Evolutionary conservation across 2,888 invertebrate genomes (phyloP).

Genomic region (Cecidostiba fungosa): DNA sequence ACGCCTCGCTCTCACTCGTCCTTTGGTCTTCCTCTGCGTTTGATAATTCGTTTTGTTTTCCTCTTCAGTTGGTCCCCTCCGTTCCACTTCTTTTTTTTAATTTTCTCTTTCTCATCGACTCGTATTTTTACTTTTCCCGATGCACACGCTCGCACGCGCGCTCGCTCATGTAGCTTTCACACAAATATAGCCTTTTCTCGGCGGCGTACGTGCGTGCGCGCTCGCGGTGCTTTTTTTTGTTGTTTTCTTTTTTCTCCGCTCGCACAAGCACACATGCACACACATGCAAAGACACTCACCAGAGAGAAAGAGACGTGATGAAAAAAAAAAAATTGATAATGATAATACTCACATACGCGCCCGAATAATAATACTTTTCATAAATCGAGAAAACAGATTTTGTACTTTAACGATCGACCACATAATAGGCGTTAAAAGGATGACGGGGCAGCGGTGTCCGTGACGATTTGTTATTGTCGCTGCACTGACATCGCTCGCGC

Average conservation of each 20-base stretch:
- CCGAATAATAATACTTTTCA: constrained; percentile 9
- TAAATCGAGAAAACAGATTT: constrained; percentile 37
- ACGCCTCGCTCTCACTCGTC: constrained; percentile 1
- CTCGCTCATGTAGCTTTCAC: not conserved
- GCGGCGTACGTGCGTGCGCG: constrained; percentile 9
- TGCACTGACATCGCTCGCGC: constrained; percentile 4
- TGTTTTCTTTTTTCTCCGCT: constrained; percentile 36
- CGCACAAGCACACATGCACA: constrained; percentile 26
- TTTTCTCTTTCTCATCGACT: constrained; percentile 4
- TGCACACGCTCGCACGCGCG: constrained; percentile 14
- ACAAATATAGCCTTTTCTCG: constrained; percentile 20
- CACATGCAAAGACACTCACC: constrained; percentile 9
- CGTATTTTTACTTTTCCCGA: constrained; percentile 32
- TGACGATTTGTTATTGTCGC: constrained; percentile 41
- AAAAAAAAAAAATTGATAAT: constrained; percentile 57
- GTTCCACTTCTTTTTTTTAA: not conserved
- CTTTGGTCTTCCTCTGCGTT: constrained; percentile 17
- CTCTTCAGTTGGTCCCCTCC: not conserved
- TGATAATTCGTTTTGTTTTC: not conserved
- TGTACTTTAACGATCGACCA: constrained; percentile 29
- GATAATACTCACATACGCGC: constrained; percentile 64
- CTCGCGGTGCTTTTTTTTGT: not conserved
- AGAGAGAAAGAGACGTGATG: constrained; percentile 57
- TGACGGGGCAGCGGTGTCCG: constrained; percentile 65
- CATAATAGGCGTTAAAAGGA: constrained; percentile 58